Evolutionary conservation across 2,797 vertebrate genomes (phyloP), one percentile per base, ranked within the genome.

Genomic region (Tinamus major): DNA sequence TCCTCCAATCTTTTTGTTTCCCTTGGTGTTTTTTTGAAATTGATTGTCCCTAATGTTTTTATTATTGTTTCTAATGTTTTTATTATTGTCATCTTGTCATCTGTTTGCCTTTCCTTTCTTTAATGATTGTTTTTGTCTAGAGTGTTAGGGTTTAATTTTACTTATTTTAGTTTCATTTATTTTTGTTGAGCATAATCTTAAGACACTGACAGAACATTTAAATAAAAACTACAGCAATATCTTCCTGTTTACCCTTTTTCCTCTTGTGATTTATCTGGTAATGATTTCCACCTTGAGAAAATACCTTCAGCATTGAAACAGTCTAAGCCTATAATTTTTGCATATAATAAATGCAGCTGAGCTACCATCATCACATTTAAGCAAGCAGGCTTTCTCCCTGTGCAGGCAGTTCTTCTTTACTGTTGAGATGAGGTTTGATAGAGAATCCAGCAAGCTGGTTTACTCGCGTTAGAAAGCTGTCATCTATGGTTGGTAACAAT

Each of bases 201-300:
- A 78, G 35, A 27, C 5, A 4, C 7, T 14, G 49, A 62, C 6
- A 75, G 35, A 48, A 93, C 51, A 13, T 53, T 59, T 44, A 48
- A 0, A 0, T 26, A n/a, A 48, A 39, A 48, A 62, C 31, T 19
- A 68, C 1, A 3, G 15, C 4, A 68, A 1, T 53, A 23, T 31
- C 78, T 75, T 72, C 10, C 9, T 48, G 5, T 21, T 84, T 44
- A 37, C 8, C 7, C 7, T 61, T 74, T 8, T 65, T 86, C 78
- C 44, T 65, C 17, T 64, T 5, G 1, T 42, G 19, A 26, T 64
- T 70, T 75, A 24, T 53, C 41, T 1, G 1, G 16, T 62, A 63
- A 70, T 6, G 2, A 46, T 68, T 53, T 15, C 3, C 31, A 39
- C 9, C 33, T 64, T 68, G 16, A 72, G 16, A 77, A 19, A 56